Evolutionary conservation across 1,140 invertebrate genomes (phyloP), one percentile per base, ranked within the genome.

Genomic region (Pseudomyrmex gracilis): DNA sequence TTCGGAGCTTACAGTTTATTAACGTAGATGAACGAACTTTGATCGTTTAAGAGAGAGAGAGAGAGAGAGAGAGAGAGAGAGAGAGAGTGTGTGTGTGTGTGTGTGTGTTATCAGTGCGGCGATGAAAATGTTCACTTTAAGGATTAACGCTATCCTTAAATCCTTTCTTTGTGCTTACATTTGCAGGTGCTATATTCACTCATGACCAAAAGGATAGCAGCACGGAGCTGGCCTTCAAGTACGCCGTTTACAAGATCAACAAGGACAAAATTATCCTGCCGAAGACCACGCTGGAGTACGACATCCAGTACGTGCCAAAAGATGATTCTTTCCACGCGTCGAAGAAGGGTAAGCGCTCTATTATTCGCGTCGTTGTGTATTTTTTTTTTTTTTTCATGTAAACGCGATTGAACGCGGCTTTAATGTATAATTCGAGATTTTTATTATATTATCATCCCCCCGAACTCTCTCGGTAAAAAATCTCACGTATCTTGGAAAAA

Each of bases 271-370:
- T 94, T 82, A 92, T 97, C 43, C 91, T 97, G 87, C 95, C 96
- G 47, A 96, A 96, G 88, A 96, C 96, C 15, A 96, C 95, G 17
- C 93, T 97, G 60, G 93, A 95, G 53, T 96, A 96, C 86, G 96
- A 96, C 86, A 96, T 96, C 66, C 95, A 96, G 88, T 96, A 96
- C 88, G 95, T 96, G 84, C 95, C 95, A 71, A 94, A 94, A 90
- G 95, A 96, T 89, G 96, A 97, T 91, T 96, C 95, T 55, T 97
- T 97, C 91, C 95, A 95, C 64, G 95, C 96, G 53, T 95, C 96
- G 15, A 97, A 96, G 87, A 96, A 96, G 94, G 96, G 96, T 96
- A 89, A 91, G 87, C 84, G 10, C 1, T 5, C 5, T n/a, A n/a
- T 67, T 55, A 55, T 5, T 13, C 4, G 13, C 1, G 34, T 43